phyloP scores from a whole-genome alignment of 1,140 invertebrate genomes.

The Pseudomyrmex sp. region DNA sequence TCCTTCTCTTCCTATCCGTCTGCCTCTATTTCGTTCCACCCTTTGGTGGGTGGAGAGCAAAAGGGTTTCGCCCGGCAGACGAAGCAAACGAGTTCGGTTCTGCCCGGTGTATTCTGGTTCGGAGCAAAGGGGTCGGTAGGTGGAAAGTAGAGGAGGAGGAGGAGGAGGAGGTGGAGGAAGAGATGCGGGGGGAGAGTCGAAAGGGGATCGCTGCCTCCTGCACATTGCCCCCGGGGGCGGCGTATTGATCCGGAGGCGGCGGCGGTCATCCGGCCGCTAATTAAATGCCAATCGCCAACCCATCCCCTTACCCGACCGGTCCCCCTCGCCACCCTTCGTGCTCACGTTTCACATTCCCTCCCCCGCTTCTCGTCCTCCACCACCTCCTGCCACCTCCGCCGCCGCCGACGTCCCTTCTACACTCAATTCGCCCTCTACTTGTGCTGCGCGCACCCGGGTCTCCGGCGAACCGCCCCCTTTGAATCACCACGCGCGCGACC shows the following conservation, averaged over 20 bases:
- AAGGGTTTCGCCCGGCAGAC: constrained; percentile 67
- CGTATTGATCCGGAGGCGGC: constrained; percentile 84
- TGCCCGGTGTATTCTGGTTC: constrained; percentile 63
- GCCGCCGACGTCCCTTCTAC: constrained; percentile 62
- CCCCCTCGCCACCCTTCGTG: constrained; percentile 57
- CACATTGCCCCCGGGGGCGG: constrained; percentile 82
- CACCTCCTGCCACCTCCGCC: constrained; percentile 58
- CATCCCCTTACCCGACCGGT: constrained; percentile 68
- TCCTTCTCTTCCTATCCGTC: constrained; percentile 26
- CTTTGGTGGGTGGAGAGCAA: constrained; percentile 56
- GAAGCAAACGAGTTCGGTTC: constrained; percentile 73
- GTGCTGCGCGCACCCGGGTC: constrained; percentile 58
- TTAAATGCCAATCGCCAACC: constrained; percentile 85
- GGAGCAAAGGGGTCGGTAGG: constrained; percentile 63
- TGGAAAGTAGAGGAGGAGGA: constrained; percentile 69
- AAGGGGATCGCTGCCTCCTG: constrained; percentile 81
- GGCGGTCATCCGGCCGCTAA: constrained; percentile 84
- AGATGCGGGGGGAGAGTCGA: constrained; percentile 69
- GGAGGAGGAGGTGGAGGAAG: constrained; percentile 69
- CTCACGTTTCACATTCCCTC: constrained; percentile 64
- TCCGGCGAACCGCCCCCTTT: constrained; percentile 70
- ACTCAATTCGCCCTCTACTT: constrained; percentile 77
- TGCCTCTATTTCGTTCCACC: constrained; percentile 52
- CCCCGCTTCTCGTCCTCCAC: constrained; percentile 62
- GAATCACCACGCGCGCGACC: constrained; percentile 63